These are phyloP conservation scores for Mormyrops boulengeri DNA, from an alignment of 2,797 vertebrate genomes.

Conservation along the genomic window DNA sequence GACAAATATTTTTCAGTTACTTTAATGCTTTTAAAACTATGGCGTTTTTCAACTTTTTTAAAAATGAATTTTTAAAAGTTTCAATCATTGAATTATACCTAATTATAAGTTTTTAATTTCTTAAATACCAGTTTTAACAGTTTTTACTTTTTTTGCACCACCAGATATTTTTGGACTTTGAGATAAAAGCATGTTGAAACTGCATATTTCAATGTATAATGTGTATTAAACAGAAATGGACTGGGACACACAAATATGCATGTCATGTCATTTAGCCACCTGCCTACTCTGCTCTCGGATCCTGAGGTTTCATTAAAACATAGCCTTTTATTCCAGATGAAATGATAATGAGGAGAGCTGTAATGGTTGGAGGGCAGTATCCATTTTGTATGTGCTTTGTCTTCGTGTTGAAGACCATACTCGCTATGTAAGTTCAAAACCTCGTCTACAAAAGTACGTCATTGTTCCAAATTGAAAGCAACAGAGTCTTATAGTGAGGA, in stretches of 20 bases:
- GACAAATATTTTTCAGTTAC: background rate
- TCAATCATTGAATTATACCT: background rate
- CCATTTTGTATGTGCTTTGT: background rate
- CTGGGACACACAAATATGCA: background rate
- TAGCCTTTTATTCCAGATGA: background rate
- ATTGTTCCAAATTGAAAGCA: background rate
- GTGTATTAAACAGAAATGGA: background rate
- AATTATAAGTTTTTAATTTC: background rate
- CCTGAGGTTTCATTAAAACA: background rate
- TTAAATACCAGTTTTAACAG: background rate
- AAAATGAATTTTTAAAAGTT: background rate
- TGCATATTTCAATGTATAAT: background rate
- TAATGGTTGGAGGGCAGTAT: background rate
- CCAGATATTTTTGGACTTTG: background rate
- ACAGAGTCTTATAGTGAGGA: background rate
- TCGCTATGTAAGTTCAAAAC: background rate
- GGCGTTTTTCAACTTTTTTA: background rate
- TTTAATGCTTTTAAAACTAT: background rate
- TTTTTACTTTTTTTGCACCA: background rate
- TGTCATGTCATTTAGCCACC: background rate
- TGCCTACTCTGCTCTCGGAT: background rate
- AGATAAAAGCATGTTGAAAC: background rate
- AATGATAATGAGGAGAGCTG: background rate
- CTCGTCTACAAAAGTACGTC: background rate
- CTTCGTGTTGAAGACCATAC: background rate